phyloP scores from a whole-genome alignment of 2,888 invertebrate genomes.

The Eupithecia exiguata region DNA sequence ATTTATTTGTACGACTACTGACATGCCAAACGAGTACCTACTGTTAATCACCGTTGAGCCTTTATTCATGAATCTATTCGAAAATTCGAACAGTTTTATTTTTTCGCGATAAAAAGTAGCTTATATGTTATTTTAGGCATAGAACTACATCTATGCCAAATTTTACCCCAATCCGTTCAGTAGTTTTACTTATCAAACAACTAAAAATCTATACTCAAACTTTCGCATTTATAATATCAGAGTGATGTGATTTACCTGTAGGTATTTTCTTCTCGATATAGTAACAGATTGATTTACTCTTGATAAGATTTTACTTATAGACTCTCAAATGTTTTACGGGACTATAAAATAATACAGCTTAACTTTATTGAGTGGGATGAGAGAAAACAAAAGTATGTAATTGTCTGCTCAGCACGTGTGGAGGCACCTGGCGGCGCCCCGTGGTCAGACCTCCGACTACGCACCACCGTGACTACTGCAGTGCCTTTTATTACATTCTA shows the following conservation, averaged over 20 bases:
- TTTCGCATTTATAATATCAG: neutral
- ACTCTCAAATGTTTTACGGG: conserved; percentile 10
- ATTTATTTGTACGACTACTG: conserved; percentile 68
- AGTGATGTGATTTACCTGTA: conserved; percentile 46
- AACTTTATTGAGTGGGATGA: conserved; percentile 29
- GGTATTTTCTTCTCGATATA: conserved; percentile 54
- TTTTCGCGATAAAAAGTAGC: neutral
- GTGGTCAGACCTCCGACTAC: conserved; percentile 56
- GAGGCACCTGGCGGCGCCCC: conserved; percentile 68
- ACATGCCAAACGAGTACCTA: conserved; percentile 57
- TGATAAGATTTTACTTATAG: conserved; percentile 2
- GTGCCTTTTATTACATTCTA: conserved; percentile 8
- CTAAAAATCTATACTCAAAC: neutral
- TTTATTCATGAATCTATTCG: conserved; percentile 63
- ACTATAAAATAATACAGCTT: conserved; percentile 15
- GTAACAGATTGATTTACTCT: conserved; percentile 47
- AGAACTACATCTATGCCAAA: neutral
- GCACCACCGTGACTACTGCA: conserved; percentile 30
- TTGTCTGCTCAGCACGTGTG: conserved; percentile 64
- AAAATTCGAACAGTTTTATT: conserved; percentile 45
- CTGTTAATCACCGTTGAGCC: conserved; percentile 67
- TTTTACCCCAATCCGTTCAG: neutral
- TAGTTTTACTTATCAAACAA: neutral
- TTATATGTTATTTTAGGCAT: neutral
- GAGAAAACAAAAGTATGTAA: conserved; percentile 31